These are phyloP conservation scores for Amblyteles armatorius DNA, from an alignment of 2,888 invertebrate genomes.

Conservation along the genomic window DNA sequence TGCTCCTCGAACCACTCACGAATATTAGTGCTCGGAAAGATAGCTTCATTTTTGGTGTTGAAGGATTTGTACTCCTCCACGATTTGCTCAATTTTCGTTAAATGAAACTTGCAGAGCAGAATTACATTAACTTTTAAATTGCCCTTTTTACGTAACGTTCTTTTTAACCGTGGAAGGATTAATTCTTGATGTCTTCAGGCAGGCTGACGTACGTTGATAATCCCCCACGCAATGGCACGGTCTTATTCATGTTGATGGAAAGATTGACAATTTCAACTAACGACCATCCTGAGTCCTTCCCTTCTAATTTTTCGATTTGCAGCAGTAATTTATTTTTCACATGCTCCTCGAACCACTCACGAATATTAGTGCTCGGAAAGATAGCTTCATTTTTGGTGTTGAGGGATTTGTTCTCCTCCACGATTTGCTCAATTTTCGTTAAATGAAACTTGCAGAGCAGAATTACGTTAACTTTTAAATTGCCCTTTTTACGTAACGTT, in stretches of 20 bases:
- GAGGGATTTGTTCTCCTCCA: conserved; percentile 68
- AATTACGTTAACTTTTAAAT: background rate
- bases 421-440: conserved; percentile 16
- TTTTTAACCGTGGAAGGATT: background rate
- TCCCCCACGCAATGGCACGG: background rate
- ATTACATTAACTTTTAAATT: background rate
- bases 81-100: conserved; percentile 16
- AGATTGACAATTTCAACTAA: too few relatives aligned
- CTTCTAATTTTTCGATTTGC: background rate
- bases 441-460: background rate
- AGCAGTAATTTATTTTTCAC: background rate
- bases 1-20: background rate
- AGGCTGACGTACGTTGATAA: background rate
- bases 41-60: conserved; percentile 67
- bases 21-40: conserved; percentile 59
- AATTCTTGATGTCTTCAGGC: conserved; percentile 5
- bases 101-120: background rate
- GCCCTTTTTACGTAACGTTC: background rate
- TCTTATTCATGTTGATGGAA: too few relatives aligned
- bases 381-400: conserved; percentile 69
- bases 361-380: conserved; percentile 52
- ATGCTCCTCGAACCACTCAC: background rate
- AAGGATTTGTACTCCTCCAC: conserved; percentile 68
- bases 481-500: background rate
- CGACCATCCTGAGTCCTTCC: too few relatives aligned